Evolutionary conservation across 1,140 invertebrate genomes (phyloP).

Genomic region (Drosophila teissieri): DNA sequence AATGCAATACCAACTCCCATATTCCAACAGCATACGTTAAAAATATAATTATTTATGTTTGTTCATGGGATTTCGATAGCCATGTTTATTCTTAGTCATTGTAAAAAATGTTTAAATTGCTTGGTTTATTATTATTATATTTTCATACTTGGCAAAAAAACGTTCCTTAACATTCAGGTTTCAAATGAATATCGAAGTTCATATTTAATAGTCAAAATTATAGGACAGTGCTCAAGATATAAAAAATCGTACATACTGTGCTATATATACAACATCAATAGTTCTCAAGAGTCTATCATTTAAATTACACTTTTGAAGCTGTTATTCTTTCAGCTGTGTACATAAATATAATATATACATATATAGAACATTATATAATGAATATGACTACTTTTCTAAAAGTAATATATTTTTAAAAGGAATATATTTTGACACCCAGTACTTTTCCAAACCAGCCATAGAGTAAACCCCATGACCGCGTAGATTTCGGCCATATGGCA

Average conservation of each 20-base stretch:
- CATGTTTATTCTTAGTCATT: background rate
- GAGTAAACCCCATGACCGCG: conserved; percentile 1
- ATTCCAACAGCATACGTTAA: background rate
- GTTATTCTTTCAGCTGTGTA: too few species aligned
- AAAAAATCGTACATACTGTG: too few species aligned
- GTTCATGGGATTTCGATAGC: background rate
- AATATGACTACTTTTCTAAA: too few species aligned
- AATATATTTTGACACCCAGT: background rate
- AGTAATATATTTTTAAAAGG: too few species aligned
- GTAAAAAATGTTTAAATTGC: background rate
- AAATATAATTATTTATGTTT: background rate
- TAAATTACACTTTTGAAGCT: too few species aligned
- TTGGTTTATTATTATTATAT: background rate
- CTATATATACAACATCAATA: too few species aligned
- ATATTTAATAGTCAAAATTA: too few species aligned
- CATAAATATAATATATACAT: too few species aligned
- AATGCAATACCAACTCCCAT: background rate
- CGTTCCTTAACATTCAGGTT: background rate
- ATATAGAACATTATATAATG: too few species aligned
- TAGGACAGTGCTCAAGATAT: too few species aligned
- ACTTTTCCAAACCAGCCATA: conserved; percentile 16
- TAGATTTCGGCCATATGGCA: conserved; percentile 50
- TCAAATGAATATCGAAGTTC: background rate
- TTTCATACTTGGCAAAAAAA: background rate
- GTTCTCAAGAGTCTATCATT: too few species aligned